These are phyloP conservation scores for Cephalopterus ornatus DNA, from an alignment of 2,113 vertebrate genomes.

Conservation along the genomic window DNA sequence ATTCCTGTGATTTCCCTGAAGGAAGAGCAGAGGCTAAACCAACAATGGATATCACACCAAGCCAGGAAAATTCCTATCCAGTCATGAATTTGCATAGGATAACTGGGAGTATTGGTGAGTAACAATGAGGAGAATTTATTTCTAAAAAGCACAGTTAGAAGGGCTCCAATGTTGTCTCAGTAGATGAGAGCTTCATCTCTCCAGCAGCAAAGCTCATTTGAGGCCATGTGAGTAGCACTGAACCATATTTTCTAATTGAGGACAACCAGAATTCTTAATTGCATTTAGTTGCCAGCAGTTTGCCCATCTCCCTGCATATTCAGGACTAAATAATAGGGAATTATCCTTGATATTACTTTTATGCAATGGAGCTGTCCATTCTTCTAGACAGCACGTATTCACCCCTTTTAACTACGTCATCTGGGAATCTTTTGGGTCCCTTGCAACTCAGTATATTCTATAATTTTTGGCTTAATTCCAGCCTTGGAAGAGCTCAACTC, in stretches of 20 bases:
- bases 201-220: background rate
- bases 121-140: background rate
- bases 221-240: background rate
- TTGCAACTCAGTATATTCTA: background rate
- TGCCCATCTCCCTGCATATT: background rate
- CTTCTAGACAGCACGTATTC: background rate
- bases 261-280: background rate
- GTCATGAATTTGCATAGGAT: background rate
- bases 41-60: background rate
- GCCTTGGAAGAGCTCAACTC: background rate
- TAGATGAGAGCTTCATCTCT: background rate
- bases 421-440: fast-evolving
- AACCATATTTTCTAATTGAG: background rate
- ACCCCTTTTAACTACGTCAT: background rate
- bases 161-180: background rate
- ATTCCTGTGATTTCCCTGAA: constrained; percentile 25
- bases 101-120: background rate
- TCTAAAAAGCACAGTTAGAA: background rate
- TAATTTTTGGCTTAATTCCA: background rate
- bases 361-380: background rate
- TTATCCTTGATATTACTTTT: background rate
- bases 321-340: background rate
- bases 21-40: background rate
- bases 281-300: background rate
- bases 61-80: background rate